Conservation (phyloP, 2,113 vertebrate species). For the Bufo gargarizans region DNA sequence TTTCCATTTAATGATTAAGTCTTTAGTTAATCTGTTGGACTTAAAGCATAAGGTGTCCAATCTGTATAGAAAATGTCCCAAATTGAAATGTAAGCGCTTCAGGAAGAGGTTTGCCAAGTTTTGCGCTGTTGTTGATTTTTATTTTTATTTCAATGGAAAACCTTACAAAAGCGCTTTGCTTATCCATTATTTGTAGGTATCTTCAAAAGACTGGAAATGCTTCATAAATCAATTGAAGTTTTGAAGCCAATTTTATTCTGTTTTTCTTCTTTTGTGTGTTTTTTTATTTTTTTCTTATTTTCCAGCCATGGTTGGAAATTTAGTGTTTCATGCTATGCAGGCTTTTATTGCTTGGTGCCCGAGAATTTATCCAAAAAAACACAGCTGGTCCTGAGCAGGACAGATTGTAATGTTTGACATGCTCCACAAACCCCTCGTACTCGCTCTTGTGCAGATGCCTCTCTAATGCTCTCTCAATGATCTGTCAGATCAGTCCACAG, state of each 20-base stretch:
- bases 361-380: slow-evolving; percentile 49
- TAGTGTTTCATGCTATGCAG: slow-evolving; percentile 20
- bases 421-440: slow-evolving; percentile 26
- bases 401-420: slow-evolving; percentile 37
- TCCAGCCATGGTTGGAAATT: slow-evolving; percentile 11
- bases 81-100: slow-evolving; percentile 6
- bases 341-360: slow-evolving; percentile 50
- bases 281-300: not conserved
- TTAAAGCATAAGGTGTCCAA: not conserved
- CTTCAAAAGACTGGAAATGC: slow-evolving; percentile 18
- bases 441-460: slow-evolving; percentile 35
- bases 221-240: slow-evolving; percentile 13
- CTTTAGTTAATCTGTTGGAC: slow-evolving; percentile 11
- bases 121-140: not conserved
- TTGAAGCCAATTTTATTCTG: slow-evolving; percentile 21
- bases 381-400: not conserved
- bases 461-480: slow-evolving; percentile 11
- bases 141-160: slow-evolving; percentile 27
- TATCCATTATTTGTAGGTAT: slow-evolving; percentile 21
- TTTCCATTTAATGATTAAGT: slow-evolving; percentile 40
- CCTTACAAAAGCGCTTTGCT: slow-evolving; percentile 13
- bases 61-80: slow-evolving; percentile 26
- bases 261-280: not conserved
- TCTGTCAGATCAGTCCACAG: slow-evolving; percentile 1
- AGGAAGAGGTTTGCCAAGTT: not conserved